A percentile compares a stretch with the other conserved stretches of the same genome.
Evolutionary conservation across 1,140 invertebrate species (phyloP).

Genomic region (Meloidogyne hapla): DNA sequence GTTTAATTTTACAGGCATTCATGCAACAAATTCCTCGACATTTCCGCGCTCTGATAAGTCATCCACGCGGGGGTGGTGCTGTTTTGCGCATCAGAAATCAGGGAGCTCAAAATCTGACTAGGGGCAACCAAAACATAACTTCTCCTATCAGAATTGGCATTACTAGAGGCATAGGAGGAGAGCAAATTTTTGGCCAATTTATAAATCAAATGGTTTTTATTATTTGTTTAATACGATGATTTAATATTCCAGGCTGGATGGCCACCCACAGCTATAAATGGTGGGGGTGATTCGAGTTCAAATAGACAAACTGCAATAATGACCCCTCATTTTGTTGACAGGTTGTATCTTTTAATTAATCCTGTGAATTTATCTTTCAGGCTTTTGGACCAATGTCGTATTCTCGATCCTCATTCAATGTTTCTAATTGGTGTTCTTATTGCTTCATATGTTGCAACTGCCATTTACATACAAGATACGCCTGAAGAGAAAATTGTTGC

Average conservation of each 20-base stretch:
- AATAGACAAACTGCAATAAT: constrained; percentile 10
- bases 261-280: neutral
- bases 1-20: neutral
- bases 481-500: constrained; percentile 15
- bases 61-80: constrained; percentile 7
- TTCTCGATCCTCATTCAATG: constrained; percentile 45
- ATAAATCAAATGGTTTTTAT: constrained; percentile 12
- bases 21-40: constrained; percentile 11
- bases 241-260: neutral
- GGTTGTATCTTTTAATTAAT: neutral
- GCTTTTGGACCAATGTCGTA: constrained; percentile 33
- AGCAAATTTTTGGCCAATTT: neutral
- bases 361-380: constrained; percentile 48
- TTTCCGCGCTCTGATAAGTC: constrained; percentile 4
- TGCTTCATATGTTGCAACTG: constrained; percentile 26
- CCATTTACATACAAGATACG: constrained; percentile 1
- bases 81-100: constrained; percentile 17
- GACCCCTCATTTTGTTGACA: constrained; percentile 9
- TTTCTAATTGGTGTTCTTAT: constrained; percentile 45
- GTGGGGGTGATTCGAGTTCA: neutral
- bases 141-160: neutral
- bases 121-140: neutral
- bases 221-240: neutral
- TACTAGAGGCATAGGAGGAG: neutral
- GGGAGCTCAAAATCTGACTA: neutral